Conservation (phyloP, 2,888 invertebrate species). For the Tenthredo amoena region DNA sequence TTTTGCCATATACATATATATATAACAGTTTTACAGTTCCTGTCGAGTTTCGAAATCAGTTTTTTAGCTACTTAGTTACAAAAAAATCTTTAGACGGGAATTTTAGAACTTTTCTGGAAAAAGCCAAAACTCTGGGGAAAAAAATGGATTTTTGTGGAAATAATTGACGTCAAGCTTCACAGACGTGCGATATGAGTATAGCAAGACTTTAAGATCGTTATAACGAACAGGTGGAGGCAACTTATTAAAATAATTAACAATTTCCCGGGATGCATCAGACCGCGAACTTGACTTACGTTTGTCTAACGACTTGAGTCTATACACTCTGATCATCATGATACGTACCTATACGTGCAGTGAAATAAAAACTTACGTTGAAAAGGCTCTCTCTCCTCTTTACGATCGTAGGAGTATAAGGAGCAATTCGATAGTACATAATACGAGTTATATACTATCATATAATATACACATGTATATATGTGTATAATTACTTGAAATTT, state of each 20-base stretch:
- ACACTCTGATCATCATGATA: background rate
- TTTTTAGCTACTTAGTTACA: too few species aligned
- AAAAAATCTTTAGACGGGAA: too few species aligned
- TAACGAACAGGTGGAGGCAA: conserved; percentile 52
- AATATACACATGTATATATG: background rate
- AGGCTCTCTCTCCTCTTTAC: background rate
- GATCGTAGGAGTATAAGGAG: background rate
- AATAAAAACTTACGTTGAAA: background rate
- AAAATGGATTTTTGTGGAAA: too few species aligned
- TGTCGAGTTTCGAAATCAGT: too few species aligned
- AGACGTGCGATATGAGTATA: background rate
- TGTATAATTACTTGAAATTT: conserved; percentile 14
- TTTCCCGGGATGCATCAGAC: conserved; percentile 63
- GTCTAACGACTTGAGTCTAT: conserved; percentile 15
- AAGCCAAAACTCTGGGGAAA: too few species aligned
- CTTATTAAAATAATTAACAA: conserved; percentile 67
- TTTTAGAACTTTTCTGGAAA: too few species aligned
- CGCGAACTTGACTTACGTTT: conserved; percentile 57
- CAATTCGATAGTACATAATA: background rate
- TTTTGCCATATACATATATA: too few species aligned
- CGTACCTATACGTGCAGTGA: background rate
- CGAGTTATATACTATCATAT: background rate
- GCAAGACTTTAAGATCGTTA: conserved; percentile 5
- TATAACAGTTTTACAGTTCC: too few species aligned
- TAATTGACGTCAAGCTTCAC: too few species aligned